A percentile compares a stretch with the other conserved stretches of the same genome.
Conservation (phyloP, 2,113 vertebrate genomes). For the Phalacrocorax aristotelis region DNA sequence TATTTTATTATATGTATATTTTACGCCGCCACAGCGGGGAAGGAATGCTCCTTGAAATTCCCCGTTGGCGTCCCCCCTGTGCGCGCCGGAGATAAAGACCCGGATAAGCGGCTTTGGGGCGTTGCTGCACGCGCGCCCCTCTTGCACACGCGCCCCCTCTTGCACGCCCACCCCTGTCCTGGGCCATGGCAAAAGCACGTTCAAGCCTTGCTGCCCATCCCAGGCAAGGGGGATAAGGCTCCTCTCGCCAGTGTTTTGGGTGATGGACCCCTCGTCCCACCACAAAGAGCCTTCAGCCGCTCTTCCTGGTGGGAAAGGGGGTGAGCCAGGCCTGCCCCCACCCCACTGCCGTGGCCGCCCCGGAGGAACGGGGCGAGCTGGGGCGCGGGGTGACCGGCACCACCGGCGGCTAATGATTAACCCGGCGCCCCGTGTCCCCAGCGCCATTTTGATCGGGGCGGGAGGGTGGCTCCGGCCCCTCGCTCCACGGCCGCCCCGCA, state of each 20-base stretch:
- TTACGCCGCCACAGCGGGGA: fast-evolving
- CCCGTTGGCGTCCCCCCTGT: fast-evolving
- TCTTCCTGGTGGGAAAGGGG: neutral
- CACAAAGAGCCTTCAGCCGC: fast-evolving
- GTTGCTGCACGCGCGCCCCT: neutral
- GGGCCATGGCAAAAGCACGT: neutral
- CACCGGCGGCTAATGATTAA: conserved; percentile 33
- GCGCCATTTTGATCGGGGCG: conserved; percentile 42
- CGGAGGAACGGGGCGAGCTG: neutral
- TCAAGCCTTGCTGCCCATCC: neutral
- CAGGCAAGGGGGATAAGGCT: fast-evolving
- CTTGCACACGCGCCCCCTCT: neutral
- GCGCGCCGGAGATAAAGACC: neutral
- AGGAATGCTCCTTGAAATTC: conserved; percentile 30
- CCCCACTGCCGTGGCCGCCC: fast-evolving
- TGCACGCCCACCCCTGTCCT: neutral
- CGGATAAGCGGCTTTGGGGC: neutral
- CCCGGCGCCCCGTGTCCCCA: conserved; percentile 3
- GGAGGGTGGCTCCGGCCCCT: neutral
- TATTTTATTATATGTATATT: neutral
- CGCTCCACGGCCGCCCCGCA: fast-evolving
- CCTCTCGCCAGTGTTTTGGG: fast-evolving
- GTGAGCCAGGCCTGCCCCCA: no score
- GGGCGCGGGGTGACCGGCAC: neutral
- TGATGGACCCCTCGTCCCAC: neutral